phyloP scores from a whole-genome alignment of 2,888 invertebrate species.

The Platypus cylindrus region DNA sequence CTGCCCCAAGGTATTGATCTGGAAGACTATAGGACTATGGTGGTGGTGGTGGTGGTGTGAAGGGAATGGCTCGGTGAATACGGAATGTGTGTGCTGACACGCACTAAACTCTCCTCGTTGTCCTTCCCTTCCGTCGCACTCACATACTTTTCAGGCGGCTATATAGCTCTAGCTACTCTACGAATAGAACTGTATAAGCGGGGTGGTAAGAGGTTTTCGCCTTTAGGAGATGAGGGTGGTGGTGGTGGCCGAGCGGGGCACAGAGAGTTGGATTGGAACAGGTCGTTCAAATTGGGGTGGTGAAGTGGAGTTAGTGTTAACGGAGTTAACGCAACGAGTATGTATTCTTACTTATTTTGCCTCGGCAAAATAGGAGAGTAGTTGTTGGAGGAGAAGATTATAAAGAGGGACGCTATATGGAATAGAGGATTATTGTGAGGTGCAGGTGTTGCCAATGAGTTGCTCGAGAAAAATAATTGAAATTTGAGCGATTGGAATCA shows the following conservation, averaged over 20 bases:
- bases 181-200: too few relatives aligned
- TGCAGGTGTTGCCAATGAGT: slow-evolving; percentile 2
- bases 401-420: neutral
- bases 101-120: slow-evolving; percentile 25
- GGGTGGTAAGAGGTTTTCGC: neutral
- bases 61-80: slow-evolving; percentile 16
- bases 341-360: slow-evolving; percentile 16
- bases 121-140: slow-evolving; percentile 2
- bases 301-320: too few relatives aligned
- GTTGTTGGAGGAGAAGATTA: too few relatives aligned
- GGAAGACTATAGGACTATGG: slow-evolving; percentile 20
- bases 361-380: too few relatives aligned
- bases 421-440: slow-evolving; percentile 1
- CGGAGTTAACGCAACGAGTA: slow-evolving; percentile 12
- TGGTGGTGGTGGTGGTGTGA: slow-evolving; percentile 7
- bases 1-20: slow-evolving; percentile 38
- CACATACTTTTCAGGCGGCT: too few relatives aligned
- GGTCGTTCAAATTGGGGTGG: neutral
- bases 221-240: neutral
- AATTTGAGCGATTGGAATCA: too few relatives aligned
- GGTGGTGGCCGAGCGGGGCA: slow-evolving; percentile 3
- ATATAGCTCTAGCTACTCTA: slow-evolving; percentile 30
- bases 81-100: slow-evolving; percentile 34
- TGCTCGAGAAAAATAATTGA: too few relatives aligned
- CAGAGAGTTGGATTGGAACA: too few relatives aligned